Evolutionary conservation across 64 coral and sea anemone genomes (phyloP).

Genomic region (Porites lutea): DNA sequence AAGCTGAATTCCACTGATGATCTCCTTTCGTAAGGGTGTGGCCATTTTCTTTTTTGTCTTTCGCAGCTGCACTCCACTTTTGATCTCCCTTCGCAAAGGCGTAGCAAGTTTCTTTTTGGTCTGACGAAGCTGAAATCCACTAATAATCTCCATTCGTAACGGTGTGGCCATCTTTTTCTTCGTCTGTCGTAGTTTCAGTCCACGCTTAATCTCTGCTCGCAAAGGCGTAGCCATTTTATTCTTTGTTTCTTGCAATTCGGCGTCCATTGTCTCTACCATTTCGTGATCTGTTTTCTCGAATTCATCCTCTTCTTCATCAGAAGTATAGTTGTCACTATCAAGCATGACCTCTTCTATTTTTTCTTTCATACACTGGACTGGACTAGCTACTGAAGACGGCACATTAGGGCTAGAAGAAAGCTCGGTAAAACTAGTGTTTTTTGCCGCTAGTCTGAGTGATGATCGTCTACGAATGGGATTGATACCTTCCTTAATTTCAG

Average conservation of each 20-base stretch:
- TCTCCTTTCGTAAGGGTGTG: conserved; percentile 67
- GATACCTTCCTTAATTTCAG: not conserved
- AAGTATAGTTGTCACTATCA: conserved; percentile 43
- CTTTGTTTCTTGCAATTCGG: conserved; percentile 20
- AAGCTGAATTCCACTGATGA: conserved; percentile 35
- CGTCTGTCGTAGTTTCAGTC: conserved; percentile 29
- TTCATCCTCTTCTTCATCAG: conserved; percentile 17
- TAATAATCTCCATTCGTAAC: conserved; percentile 1
- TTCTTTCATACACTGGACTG: not conserved
- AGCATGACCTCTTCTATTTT: conserved; percentile 4
- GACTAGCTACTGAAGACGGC: not conserved
- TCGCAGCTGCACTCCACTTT: conserved; percentile 4
- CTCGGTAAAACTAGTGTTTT: not conserved
- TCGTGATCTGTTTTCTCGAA: not conserved
- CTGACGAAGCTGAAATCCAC: conserved; percentile 12
- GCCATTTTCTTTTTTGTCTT: conserved; percentile 56
- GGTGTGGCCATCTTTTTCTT: conserved; percentile 29
- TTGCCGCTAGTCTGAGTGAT: conserved; percentile 23
- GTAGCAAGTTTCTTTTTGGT: conserved; percentile 59
- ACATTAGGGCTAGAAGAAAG: not conserved
- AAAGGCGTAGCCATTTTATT: conserved; percentile 70
- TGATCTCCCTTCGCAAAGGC: conserved; percentile 41
- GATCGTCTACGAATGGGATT: not conserved
- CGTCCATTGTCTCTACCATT: not conserved
- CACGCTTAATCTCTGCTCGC: conserved; percentile 53